A percentile compares a stretch with the other conserved stretches of the same genome.
Evolutionary conservation across 2,888 invertebrate genomes (phyloP).

Genomic region (Acrobeloides nanus): DNA sequence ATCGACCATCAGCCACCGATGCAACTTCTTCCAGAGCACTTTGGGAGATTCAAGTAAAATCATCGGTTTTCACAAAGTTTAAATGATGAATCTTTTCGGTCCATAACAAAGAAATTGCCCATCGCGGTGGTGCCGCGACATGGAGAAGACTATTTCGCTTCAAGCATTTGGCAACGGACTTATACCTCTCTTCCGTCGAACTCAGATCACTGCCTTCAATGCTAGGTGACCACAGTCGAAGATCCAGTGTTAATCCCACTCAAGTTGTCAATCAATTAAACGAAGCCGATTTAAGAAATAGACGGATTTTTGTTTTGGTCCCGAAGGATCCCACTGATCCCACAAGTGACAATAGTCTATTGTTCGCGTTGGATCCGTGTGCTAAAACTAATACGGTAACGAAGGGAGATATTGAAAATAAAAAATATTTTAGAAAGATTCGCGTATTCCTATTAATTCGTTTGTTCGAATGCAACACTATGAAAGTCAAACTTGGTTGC

Average conservation of each 20-base stretch:
- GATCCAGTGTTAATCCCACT: background rate
- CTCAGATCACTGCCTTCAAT: no score
- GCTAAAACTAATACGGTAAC: conserved; percentile 72
- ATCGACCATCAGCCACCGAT: conserved; percentile 88
- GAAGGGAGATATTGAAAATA: no score
- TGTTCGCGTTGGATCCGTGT: conserved; percentile 94
- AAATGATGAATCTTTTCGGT: conserved; percentile 22
- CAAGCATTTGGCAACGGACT: conserved; percentile 95
- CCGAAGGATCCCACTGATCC: conserved; percentile 33
- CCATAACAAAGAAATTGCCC: conserved; percentile 74
- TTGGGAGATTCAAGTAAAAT: conserved; percentile 83
- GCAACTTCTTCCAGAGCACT: conserved; percentile 97
- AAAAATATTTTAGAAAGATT: no score
- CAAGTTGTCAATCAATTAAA: background rate
- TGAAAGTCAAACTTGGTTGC: conserved; percentile 84
- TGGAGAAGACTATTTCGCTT: conserved; percentile 89
- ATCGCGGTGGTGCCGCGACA: conserved; percentile 91
- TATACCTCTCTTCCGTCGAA: conserved; percentile 85
- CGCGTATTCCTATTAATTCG: conserved; percentile 69
- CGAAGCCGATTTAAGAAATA: no score
- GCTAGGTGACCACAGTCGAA: background rate
- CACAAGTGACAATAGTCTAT: conserved; percentile 56
- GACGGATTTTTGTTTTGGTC: no score
- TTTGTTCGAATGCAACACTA: conserved; percentile 87
- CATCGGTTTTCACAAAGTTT: background rate